phyloP scores from a whole-genome alignment of 2,797 vertebrate genomes.

The Arctocebus calabarensis region DNA sequence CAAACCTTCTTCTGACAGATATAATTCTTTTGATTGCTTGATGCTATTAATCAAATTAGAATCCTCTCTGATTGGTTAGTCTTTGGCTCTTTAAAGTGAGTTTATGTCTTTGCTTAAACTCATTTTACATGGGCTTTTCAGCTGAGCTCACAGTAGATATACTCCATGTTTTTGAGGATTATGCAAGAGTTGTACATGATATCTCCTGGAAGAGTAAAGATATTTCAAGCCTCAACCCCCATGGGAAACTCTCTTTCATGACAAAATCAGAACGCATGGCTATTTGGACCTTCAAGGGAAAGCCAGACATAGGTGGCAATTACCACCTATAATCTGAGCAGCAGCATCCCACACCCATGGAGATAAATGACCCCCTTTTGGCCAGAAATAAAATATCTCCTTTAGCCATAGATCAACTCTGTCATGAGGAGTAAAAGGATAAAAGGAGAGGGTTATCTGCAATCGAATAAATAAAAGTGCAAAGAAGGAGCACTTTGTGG shows the following conservation, averaged over 20 bases:
- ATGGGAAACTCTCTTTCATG: not conserved
- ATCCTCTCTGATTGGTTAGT: not conserved
- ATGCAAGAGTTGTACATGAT: not conserved
- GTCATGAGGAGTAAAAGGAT: not conserved
- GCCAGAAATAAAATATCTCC: not conserved
- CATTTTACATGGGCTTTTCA: not conserved
- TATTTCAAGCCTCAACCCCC: not conserved
- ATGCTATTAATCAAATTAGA: not conserved
- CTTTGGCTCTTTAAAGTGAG: not conserved
- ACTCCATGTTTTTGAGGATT: not conserved
- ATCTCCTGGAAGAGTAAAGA: not conserved
- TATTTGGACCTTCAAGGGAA: not conserved
- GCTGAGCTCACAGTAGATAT: not conserved
- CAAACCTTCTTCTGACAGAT: not conserved
- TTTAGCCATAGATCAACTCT: not conserved
- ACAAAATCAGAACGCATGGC: not conserved
- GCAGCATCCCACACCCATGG: not conserved
- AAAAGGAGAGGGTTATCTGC: not conserved
- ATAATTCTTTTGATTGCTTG: not conserved
- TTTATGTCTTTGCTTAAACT: not conserved
- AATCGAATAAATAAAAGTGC: not conserved
- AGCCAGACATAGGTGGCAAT: not conserved
- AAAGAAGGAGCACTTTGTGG: not conserved
- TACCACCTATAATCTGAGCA: not conserved
- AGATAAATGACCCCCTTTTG: not conserved